These are phyloP conservation scores for Plecturocebus donacophilus DNA, from an alignment of 2,113 vertebrate genomes.

Conservation along the genomic window DNA sequence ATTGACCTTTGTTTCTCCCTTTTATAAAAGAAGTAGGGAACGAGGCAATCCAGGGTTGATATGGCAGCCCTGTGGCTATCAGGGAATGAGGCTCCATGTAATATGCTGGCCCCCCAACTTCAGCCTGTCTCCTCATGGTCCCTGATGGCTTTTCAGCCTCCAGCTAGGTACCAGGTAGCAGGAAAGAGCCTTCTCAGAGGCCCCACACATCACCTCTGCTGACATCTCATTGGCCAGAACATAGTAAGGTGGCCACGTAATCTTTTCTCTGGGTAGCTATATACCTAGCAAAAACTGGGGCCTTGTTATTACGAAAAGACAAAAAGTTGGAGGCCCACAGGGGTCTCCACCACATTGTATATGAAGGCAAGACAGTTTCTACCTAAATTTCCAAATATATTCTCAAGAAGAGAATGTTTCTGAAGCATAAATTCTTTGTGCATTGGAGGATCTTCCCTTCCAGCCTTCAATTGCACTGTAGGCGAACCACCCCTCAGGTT, in stretches of 20 bases:
- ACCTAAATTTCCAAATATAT: neutral
- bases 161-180: neutral
- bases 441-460: neutral
- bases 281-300: neutral
- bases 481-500: neutral
- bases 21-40: neutral
- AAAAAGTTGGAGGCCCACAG: neutral
- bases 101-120: neutral
- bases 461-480: too few relatives aligned
- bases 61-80: neutral
- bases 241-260: neutral
- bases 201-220: neutral
- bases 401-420: neutral
- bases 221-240: neutral
- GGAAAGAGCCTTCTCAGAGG: neutral
- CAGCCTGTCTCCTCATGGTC: neutral
- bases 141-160: neutral
- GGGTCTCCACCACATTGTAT: neutral
- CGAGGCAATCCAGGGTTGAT: neutral
- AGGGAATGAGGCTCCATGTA: neutral
- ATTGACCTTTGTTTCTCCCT: neutral
- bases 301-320: conserved; percentile 3
- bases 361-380: neutral
- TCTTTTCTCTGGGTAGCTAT: neutral
- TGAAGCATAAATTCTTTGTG: neutral